Percentiles rank a stretch among this genome's conserved stretches.
These are phyloP conservation scores for Sebastes diaconus DNA, from an alignment of 2,797 vertebrate species.

Conservation along the genomic window DNA sequence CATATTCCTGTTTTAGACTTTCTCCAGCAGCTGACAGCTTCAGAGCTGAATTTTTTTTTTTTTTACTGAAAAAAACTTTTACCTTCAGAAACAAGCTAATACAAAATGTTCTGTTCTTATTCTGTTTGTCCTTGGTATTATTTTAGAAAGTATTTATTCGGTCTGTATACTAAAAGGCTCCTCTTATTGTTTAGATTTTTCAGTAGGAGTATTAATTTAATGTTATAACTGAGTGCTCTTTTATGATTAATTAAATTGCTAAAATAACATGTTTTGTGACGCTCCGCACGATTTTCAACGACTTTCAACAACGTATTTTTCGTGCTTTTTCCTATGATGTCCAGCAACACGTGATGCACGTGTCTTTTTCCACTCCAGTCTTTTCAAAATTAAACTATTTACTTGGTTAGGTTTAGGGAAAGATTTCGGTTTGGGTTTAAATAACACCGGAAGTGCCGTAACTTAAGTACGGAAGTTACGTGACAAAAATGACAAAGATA, in stretches of 20 bases:
- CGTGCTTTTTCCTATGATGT: neutral
- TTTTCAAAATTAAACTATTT: neutral
- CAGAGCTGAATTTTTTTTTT: neutral
- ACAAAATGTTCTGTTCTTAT: neutral
- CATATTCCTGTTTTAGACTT: neutral
- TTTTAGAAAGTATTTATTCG: neutral
- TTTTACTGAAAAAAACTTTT: neutral
- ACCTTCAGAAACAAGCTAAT: neutral
- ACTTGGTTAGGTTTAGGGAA: neutral
- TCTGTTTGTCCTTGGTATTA: neutral
- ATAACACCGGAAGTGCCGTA: neutral
- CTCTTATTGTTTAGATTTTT: neutral
- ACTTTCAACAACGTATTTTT: neutral
- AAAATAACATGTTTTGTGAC: neutral
- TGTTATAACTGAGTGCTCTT: neutral
- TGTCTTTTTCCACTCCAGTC: neutral
- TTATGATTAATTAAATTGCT: neutral
- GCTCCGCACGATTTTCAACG: neutral
- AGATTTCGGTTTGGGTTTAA: neutral
- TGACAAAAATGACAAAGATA: no score
- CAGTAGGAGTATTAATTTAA: neutral
- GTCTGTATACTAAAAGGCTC: neutral
- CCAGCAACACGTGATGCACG: neutral
- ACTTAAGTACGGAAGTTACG: no score
- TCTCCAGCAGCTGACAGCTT: neutral